These are phyloP conservation scores for Neomorphus geoffroyi DNA, from an alignment of 2,797 vertebrate genomes.

Conservation along the genomic window DNA sequence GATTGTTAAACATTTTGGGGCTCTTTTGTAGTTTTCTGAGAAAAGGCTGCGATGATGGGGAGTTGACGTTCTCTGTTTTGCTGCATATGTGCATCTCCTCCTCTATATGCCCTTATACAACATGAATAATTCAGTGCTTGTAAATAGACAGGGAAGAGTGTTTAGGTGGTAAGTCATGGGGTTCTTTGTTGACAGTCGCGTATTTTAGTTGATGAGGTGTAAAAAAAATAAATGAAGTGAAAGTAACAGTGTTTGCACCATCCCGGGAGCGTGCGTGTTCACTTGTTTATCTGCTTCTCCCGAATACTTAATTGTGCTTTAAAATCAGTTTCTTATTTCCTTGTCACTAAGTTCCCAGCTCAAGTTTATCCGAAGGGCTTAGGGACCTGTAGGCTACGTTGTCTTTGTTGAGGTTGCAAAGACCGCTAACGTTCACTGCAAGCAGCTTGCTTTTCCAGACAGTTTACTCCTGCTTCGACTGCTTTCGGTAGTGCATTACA, in stretches of 20 bases:
- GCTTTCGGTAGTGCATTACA: neutral
- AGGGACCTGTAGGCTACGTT: neutral
- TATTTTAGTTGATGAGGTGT: neutral
- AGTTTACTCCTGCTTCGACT: neutral
- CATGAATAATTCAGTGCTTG: slow-evolving; percentile 5
- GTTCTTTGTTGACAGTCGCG: neutral
- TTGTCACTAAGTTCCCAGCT: neutral
- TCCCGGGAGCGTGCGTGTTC: neutral
- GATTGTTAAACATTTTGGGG: neutral
- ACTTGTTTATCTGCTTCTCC: neutral
- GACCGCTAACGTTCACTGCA: neutral
- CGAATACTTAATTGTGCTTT: neutral
- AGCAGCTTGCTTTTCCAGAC: neutral
- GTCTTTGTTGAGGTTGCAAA: neutral
- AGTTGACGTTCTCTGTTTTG: neutral
- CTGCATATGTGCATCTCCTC: neutral
- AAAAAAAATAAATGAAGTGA: neutral
- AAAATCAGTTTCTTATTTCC: neutral
- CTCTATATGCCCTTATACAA: neutral
- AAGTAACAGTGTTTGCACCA: neutral
- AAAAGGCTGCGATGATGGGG: neutral
- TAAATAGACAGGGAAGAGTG: neutral
- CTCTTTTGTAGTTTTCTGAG: neutral
- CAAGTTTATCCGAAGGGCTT: neutral
- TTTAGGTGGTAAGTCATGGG: neutral